Conservation (phyloP, 2,888 invertebrate species). For the Augiades crinisus region DNA sequence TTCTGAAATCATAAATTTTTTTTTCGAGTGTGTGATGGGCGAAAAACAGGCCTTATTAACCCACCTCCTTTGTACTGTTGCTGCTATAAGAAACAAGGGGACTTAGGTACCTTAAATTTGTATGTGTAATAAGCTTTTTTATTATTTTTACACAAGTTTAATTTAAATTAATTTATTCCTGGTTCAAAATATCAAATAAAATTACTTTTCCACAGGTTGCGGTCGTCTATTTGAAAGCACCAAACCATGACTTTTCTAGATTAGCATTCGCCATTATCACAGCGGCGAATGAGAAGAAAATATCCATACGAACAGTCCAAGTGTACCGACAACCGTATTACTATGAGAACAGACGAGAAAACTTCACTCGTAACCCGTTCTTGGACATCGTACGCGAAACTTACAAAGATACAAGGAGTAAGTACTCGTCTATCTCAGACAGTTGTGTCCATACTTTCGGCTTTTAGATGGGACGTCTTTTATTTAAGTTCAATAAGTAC, state of each 20-base stretch:
- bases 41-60: no score
- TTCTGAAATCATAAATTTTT: no score
- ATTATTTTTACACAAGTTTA: background rate
- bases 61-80: no score
- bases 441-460: background rate
- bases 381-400: constrained; percentile 90
- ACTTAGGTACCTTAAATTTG: no score
- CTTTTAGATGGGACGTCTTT: background rate
- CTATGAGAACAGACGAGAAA: constrained; percentile 83
- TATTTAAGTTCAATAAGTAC: no score
- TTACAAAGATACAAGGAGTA: constrained; percentile 93
- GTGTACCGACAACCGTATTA: constrained; percentile 81
- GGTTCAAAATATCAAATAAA: background rate
- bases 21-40: no score
- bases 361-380: constrained; percentile 93
- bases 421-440: constrained; percentile 54
- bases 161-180: background rate
- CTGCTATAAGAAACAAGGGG: no score
- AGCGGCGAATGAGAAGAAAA: constrained; percentile 86
- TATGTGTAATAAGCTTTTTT: no score
- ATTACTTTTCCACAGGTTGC: constrained; percentile 83
- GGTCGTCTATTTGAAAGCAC: constrained; percentile 91
- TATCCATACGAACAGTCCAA: constrained; percentile 83
- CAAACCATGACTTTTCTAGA: constrained; percentile 87
- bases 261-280: constrained; percentile 90